Evolutionary conservation across 1,140 invertebrate genomes (phyloP), one percentile per base, ranked within the genome.

Genomic region (Heliconius hermathena): DNA sequence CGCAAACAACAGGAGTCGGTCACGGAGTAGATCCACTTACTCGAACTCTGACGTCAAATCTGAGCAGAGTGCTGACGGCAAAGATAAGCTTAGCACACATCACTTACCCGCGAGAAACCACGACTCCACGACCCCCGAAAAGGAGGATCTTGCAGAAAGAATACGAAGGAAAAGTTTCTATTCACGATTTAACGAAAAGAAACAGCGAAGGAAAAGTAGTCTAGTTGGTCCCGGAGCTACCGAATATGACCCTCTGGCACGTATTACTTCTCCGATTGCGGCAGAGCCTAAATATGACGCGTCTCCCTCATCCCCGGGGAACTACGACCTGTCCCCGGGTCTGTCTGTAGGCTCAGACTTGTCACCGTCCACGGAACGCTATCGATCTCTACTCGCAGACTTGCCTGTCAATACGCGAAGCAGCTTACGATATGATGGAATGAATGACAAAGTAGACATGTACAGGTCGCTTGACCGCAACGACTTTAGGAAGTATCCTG

Each of bases 151-250:
- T 16, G 96, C 97, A 49, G 98, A 99, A 86, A 95, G 98, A 82
- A 98, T 99, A 81, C 95, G 97, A 83, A 95, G 98, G 26, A 98
- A 98, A 89, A 98, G 97, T 89, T 98, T 98, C 91, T 99, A 98
- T 87, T 97, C 97, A 6, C 95, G 97, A 78, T 98, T 98, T 87
- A 98, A 98, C 85, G 97, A 98, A 85, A 96, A 97, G 84, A 97
- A 97, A 88, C 95, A 95, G 70, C 95, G 96, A 76, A 93, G 95
- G 81, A 96, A 96, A 84, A 96, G 95, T 86, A 95, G 88, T 84
- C 93, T 96, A 80, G 96, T 96, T 11, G 95, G 95, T 74, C 95
- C 96, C 1, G 94, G 94, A 36, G 94, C 94, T 3, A 84, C 89
- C 33, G 95, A 95, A 78, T 95, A 95, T 81, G 94, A 94, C 80